A percentile compares a stretch with the other conserved stretches of the same genome.
phyloP scores from a whole-genome alignment of 2,888 invertebrate genomes.

The Pristionchus exspectatus region DNA sequence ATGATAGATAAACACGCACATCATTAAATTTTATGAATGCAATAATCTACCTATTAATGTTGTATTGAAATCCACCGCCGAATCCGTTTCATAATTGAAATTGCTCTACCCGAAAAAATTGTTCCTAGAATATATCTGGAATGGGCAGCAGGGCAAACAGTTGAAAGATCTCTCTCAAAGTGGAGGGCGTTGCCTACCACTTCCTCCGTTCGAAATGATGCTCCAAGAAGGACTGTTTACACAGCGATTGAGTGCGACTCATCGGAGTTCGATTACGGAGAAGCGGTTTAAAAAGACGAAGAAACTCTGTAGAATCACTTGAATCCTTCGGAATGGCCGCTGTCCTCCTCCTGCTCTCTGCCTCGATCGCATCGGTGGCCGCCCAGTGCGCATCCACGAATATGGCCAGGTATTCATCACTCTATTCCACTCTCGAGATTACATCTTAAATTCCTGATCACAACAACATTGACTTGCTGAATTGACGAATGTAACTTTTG shows the following conservation, averaged over 20 bases:
- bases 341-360: background rate
- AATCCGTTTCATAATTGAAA: background rate
- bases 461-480: background rate
- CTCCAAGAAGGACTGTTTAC: background rate
- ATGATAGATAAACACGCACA: too few species aligned
- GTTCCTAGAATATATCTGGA: background rate
- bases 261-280: background rate
- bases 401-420: conserved; percentile 8
- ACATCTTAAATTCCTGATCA: too few species aligned
- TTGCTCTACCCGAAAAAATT: background rate
- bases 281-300: background rate
- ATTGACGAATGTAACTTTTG: too few species aligned
- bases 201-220: background rate
- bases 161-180: conserved; percentile 35
- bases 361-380: background rate
- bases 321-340: background rate
- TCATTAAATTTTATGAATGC: too few species aligned
- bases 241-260: conserved; percentile 11
- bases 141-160: conserved; percentile 13
- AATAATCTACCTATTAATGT: too few species aligned
- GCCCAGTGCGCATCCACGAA: conserved; percentile 14
- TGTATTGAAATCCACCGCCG: background rate
- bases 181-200: background rate
- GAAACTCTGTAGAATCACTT: background rate
- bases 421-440: background rate